Conservation (phyloP, 1,140 invertebrate species). For the Dinothrombium tinctorium region DNA sequence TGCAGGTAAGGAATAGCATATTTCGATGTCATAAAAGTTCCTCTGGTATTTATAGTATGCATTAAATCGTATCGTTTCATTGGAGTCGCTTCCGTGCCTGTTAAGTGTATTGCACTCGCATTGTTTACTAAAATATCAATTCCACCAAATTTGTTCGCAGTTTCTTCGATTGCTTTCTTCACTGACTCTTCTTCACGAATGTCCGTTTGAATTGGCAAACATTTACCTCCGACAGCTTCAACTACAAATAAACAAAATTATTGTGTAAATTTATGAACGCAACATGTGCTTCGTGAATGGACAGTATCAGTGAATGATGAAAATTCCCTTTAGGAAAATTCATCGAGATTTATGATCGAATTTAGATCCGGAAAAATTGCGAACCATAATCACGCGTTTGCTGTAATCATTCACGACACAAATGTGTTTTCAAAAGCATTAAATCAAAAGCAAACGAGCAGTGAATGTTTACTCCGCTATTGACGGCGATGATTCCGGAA, state of each 20-base stretch:
- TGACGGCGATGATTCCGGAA: no score
- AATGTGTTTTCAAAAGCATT: no score
- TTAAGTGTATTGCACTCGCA: constrained; percentile 77
- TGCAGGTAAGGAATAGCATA: constrained; percentile 66
- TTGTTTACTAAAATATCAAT: constrained; percentile 91
- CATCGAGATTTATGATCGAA: no score
- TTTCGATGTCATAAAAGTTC: constrained; percentile 82
- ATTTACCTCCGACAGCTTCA: constrained; percentile 67
- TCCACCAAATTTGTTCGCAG: constrained; percentile 76
- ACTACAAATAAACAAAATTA: constrained; percentile 42
- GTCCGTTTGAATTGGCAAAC: constrained; percentile 77
- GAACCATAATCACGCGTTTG: no score
- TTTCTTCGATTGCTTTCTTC: constrained; percentile 51
- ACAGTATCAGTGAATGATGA: no score
- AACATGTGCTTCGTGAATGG: no score
- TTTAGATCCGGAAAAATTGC: no score
- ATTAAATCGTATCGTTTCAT: constrained; percentile 93
- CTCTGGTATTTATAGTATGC: constrained; percentile 70
- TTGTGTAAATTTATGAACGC: no score
- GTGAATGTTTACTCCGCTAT: no score
- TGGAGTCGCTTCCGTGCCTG: constrained; percentile 48
- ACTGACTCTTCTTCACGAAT: constrained; percentile 67
- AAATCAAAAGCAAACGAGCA: no score
- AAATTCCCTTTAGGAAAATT: no score
- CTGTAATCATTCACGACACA: no score